phyloP scores from a whole-genome alignment of 2,113 vertebrate genomes.

The Tursiops truncatus region DNA sequence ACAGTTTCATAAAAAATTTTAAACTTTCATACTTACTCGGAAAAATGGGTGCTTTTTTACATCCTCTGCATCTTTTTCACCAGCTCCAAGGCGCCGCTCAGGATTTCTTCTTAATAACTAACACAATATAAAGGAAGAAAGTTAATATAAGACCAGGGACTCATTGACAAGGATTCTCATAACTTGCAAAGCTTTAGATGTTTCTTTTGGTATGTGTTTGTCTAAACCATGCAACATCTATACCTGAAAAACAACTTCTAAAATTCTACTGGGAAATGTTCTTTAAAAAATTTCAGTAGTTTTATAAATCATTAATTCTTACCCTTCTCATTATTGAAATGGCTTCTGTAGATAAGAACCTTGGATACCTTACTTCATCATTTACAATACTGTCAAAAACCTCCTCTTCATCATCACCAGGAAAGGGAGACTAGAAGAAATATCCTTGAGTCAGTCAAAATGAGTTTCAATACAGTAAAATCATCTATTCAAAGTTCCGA shows the following conservation, averaged over 20 bases:
- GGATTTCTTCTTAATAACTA: conserved; percentile 97
- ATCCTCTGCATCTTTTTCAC: conserved; percentile 97
- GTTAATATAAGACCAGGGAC: conserved; percentile 14
- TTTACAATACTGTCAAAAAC: conserved; percentile 99
- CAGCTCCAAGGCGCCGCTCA: conserved; percentile 95
- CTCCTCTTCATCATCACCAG: conserved; percentile 98
- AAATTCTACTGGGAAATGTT: conserved; percentile 16
- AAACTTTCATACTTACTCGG: conserved; percentile 85
- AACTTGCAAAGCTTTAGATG: not conserved
- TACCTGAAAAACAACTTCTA: conserved; percentile 50
- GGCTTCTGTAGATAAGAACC: conserved; percentile 97
- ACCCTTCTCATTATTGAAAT: conserved; percentile 99
- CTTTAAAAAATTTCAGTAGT: not conserved
- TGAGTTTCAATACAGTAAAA: not conserved
- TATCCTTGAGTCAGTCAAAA: conserved; percentile 29
- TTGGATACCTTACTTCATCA: conserved; percentile 98
- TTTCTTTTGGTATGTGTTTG: not conserved
- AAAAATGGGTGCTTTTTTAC: conserved; percentile 99
- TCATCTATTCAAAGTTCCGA: conserved; percentile 1
- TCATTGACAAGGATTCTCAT: not conserved
- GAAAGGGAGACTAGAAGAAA: conserved; percentile 94
- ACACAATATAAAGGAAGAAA: conserved; percentile 53
- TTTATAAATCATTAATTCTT: conserved; percentile 65
- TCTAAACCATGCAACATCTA: not conserved
- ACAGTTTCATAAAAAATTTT: not conserved